These are phyloP conservation scores for Neodon shergylaensis DNA, from an alignment of 2,113 vertebrate genomes.

Conservation along the genomic window DNA sequence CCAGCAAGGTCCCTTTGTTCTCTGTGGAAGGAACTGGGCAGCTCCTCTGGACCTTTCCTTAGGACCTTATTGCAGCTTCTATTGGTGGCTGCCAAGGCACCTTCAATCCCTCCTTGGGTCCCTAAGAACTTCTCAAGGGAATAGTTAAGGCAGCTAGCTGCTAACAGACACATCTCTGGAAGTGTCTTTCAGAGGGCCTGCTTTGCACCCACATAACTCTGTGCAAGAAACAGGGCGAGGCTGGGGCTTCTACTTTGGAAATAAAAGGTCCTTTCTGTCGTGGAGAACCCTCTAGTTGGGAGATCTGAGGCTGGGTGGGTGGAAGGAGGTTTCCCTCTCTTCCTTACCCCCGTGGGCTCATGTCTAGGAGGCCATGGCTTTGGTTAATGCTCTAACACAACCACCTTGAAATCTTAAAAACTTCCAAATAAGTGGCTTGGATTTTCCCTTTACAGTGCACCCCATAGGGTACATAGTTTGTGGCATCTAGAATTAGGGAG, in stretches of 20 bases:
- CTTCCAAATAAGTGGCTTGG: neutral
- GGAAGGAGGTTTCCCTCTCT: neutral
- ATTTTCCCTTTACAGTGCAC: neutral
- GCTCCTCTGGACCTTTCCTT: neutral
- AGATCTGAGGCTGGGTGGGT: neutral
- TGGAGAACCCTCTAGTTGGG: neutral
- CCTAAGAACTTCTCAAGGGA: neutral
- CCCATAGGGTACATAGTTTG: neutral
- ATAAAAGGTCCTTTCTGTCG: neutral
- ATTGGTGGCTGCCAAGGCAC: neutral
- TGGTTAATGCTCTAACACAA: neutral
- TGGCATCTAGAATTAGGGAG: neutral
- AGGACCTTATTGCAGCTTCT: neutral
- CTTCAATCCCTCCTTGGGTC: neutral
- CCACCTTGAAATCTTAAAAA: neutral
- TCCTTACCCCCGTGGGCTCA: neutral
- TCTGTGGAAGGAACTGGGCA: neutral
- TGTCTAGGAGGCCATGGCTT: too few relatives aligned
- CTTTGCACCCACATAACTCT: fast-evolving
- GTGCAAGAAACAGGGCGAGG: neutral
- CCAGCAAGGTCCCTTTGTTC: conserved; percentile 77
- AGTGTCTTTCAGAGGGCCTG: neutral
- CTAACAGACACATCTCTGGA: neutral
- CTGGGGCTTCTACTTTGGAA: neutral
- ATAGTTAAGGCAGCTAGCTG: neutral